Conservation (phyloP, 2,888 invertebrate species). For the Ophion ventricosus region DNA sequence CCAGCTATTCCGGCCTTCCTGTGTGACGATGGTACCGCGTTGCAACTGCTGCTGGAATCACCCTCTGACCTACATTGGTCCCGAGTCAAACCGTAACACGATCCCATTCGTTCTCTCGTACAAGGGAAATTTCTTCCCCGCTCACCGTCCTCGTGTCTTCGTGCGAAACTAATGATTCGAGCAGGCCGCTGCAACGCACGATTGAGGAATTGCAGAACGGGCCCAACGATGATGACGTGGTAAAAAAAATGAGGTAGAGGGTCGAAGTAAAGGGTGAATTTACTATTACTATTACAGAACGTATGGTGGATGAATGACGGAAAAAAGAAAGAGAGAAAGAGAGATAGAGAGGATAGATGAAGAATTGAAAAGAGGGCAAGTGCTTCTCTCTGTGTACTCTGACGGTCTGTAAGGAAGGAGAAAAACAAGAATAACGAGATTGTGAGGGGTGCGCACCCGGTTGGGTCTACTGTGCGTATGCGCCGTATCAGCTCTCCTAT, state of each 20-base stretch:
- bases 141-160: background rate
- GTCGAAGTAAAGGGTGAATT: background rate
- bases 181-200: background rate
- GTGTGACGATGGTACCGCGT: constrained; percentile 35
- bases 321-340: background rate
- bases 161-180: too few species aligned
- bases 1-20: constrained; percentile 53
- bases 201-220: too few species aligned
- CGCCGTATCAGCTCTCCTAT: constrained; percentile 44
- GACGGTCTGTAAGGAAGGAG: constrained; percentile 26
- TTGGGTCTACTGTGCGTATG: constrained; percentile 54
- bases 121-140: background rate
- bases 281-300: constrained; percentile 26
- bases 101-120: constrained; percentile 54
- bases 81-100: constrained; percentile 60
- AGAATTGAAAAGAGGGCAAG: constrained; percentile 32
- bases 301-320: constrained; percentile 11
- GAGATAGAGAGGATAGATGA: constrained; percentile 36
- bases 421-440: constrained; percentile 14
- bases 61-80: constrained; percentile 64
- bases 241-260: background rate
- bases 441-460: constrained; percentile 54
- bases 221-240: background rate
- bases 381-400: constrained; percentile 37
- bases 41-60: constrained; percentile 14